These are phyloP conservation scores for Ophraella communa DNA, from an alignment of 2,888 invertebrate genomes.

Conservation along the genomic window DNA sequence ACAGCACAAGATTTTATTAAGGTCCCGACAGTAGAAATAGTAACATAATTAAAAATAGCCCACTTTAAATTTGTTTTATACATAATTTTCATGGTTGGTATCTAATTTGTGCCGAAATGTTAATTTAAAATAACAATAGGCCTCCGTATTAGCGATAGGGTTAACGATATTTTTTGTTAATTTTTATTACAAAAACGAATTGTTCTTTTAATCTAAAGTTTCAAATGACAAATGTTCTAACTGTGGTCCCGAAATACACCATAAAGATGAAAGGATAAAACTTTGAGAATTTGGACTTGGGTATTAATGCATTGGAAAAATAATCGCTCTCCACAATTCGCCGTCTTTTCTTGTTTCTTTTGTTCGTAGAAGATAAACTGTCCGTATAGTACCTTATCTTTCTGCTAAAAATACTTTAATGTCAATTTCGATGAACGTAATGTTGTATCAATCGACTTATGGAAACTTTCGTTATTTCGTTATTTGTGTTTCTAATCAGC, in stretches of 20 bases:
- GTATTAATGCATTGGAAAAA: constrained; percentile 22
- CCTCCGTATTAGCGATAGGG: no score
- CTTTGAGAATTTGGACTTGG: constrained; percentile 8
- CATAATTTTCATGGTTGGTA: no score
- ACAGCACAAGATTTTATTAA: no score
- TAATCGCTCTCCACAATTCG: constrained; percentile 22
- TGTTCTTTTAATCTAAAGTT: not conserved
- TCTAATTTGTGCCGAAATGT: no score
- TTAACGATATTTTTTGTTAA: no score
- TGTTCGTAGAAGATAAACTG: constrained; percentile 16
- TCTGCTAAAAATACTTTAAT: constrained; percentile 12
- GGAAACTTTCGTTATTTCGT: constrained; percentile 8
- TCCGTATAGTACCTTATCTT: constrained; percentile 18
- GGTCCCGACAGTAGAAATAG: no score
- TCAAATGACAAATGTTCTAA: not conserved
- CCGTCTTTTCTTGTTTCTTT: constrained; percentile 22
- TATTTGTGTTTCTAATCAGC: constrained; percentile 15
- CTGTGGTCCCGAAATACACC: constrained; percentile 9
- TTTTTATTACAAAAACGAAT: not conserved
- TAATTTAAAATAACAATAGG: no score
- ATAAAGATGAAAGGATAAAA: constrained; percentile 15
- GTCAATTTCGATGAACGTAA: constrained; percentile 15
- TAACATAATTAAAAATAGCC: no score
- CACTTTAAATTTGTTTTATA: no score
- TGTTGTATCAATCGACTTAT: constrained; percentile 20